Evolutionary conservation across 1,140 invertebrate species (phyloP).

Genomic region (Drosophila lacteicornis): DNA sequence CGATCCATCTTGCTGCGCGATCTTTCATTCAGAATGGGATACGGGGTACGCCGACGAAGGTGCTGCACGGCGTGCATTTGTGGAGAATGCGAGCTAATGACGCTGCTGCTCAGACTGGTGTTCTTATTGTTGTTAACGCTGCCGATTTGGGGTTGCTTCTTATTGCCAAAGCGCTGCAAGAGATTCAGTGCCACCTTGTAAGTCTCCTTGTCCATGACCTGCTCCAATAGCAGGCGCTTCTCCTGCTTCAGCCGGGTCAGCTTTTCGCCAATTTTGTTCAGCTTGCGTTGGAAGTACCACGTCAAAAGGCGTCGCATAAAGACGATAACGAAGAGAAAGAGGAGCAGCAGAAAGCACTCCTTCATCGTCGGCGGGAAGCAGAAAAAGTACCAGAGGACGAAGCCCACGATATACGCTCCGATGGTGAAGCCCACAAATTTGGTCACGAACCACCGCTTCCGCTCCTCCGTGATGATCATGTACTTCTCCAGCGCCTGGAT

Average conservation of each 20-base stretch:
- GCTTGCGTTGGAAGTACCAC: slow-evolving; percentile 95
- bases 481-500: slow-evolving; percentile 93
- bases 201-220: slow-evolving; percentile 98
- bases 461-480: slow-evolving; percentile 91
- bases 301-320: slow-evolving; percentile 91
- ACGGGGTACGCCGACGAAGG: slow-evolving; percentile 80
- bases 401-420: slow-evolving; percentile 90
- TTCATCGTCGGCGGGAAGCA: slow-evolving; percentile 89
- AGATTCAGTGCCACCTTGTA: slow-evolving; percentile 90
- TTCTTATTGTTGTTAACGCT: slow-evolving; percentile 84
- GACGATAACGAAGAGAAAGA: slow-evolving; percentile 92
- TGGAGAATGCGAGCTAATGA: slow-evolving; percentile 58
- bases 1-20: slow-evolving; percentile 91
- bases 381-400: slow-evolving; percentile 91
- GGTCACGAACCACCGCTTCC: slow-evolving; percentile 91
- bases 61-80: slow-evolving; percentile 50
- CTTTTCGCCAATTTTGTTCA: slow-evolving; percentile 92
- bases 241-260: slow-evolving; percentile 90
- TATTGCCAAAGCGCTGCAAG: slow-evolving; percentile 77
- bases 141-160: slow-evolving; percentile 31
- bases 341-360: slow-evolving; percentile 89
- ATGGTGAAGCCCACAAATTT: slow-evolving; percentile 92
- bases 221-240: slow-evolving; percentile 96
- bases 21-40: slow-evolving; percentile 83
- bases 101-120: slow-evolving; percentile 74